phyloP scores from a whole-genome alignment of 1,140 invertebrate genomes.

The Caenorhabditis tropicalis region DNA sequence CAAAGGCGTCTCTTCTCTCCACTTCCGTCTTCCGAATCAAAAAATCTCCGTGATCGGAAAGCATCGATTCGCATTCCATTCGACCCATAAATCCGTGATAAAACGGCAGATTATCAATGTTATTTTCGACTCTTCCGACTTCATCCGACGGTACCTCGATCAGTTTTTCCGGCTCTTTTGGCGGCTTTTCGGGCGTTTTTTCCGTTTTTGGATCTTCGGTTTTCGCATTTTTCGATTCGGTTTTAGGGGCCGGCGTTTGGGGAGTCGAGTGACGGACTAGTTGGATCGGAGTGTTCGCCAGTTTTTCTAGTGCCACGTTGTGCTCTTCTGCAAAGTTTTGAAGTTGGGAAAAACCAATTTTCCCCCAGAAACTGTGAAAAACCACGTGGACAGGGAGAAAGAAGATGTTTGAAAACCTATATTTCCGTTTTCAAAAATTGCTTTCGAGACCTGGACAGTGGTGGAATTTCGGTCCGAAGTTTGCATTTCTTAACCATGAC shows the following conservation, averaged over 20 bases:
- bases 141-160: neutral
- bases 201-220: too few species aligned
- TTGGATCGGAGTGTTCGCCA: constrained; percentile 1
- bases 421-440: too few species aligned
- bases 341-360: too few species aligned
- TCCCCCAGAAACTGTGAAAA: too few species aligned
- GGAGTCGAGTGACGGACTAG: neutral
- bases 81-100: constrained; percentile 32
- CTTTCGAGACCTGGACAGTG: too few species aligned
- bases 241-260: neutral
- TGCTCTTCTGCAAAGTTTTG: neutral
- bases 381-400: neutral
- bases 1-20: neutral
- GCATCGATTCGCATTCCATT: neutral
- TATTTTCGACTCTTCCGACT: constrained; percentile 23
- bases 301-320: neutral
- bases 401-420: too few species aligned
- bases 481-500: too few species aligned
- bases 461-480: neutral
- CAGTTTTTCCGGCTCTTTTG: neutral
- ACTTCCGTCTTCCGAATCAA: constrained; percentile 14
- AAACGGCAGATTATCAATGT: constrained; percentile 26
- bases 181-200: neutral
- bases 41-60: constrained; percentile 8
- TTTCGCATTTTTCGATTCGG: too few species aligned